These are phyloP conservation scores for Euglossa dilemma DNA, from an alignment of 1,140 invertebrate genomes.

Conservation along the genomic window DNA sequence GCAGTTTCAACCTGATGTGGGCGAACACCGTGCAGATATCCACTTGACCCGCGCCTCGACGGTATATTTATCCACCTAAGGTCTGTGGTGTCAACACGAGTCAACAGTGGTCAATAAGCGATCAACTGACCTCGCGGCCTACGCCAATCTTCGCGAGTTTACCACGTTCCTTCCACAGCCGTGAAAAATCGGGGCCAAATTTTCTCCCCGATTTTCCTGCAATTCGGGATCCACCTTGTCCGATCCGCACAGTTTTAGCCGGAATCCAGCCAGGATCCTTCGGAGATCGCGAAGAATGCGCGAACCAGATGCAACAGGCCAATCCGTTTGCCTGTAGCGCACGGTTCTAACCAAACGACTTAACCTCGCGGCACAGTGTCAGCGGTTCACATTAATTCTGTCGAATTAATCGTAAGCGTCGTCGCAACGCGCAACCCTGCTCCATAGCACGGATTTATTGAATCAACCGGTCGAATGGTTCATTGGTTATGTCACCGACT, in stretches of 20 bases:
- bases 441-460: conserved; percentile 81
- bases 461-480: conserved; percentile 81
- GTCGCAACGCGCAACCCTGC: conserved; percentile 73
- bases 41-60: conserved; percentile 79
- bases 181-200: conserved; percentile 13
- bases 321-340: conserved; percentile 17
- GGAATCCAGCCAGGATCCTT: not conserved
- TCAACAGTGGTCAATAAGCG: conserved; percentile 83
- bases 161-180: conserved; percentile 54
- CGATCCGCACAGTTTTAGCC: not conserved
- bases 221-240: not conserved
- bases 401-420: conserved; percentile 80
- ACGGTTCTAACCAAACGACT: conserved; percentile 60
- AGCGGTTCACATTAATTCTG: conserved; percentile 80
- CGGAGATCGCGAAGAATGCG: not conserved
- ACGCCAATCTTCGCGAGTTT: conserved; percentile 73
- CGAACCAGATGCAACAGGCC: too few species aligned
- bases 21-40: conserved; percentile 77
- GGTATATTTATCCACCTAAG: conserved; percentile 81
- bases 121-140: conserved; percentile 79
- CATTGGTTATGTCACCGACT: conserved; percentile 75
- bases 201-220: not conserved
- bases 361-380: conserved; percentile 77
- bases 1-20: conserved; percentile 74
- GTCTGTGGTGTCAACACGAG: conserved; percentile 82